phyloP scores from a whole-genome alignment of 1,140 invertebrate species.

The Pantala flavescens region DNA sequence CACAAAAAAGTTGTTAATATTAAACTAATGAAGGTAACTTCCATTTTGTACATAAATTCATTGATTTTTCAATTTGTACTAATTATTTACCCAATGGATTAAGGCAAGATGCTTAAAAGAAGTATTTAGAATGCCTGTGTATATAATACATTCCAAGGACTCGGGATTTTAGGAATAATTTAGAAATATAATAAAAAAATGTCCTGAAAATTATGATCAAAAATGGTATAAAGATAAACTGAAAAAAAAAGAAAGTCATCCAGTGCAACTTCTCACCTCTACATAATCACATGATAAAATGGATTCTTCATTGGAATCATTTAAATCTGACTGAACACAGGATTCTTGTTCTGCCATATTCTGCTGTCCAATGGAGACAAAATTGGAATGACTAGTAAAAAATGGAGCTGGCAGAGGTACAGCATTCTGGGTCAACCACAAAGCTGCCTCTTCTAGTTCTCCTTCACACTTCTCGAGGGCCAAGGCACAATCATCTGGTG shows the following conservation, averaged over 20 bases:
- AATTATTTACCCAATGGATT: too few relatives aligned
- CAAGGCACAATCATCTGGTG: conserved; percentile 51
- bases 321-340: not conserved
- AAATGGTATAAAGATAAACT: not conserved
- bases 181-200: too few relatives aligned
- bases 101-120: too few relatives aligned
- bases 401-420: conserved; percentile 28
- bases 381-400: not conserved
- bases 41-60: too few relatives aligned
- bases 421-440: conserved; percentile 68
- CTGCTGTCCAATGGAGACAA: not conserved
- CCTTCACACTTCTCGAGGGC: conserved; percentile 57
- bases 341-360: not conserved
- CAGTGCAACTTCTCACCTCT: not conserved
- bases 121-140: too few relatives aligned
- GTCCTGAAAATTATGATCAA: too few relatives aligned
- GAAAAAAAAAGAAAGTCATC: too few relatives aligned
- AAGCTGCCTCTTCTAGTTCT: conserved; percentile 66
- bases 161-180: too few relatives aligned
- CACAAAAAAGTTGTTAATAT: too few relatives aligned
- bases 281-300: not conserved
- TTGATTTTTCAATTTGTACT: too few relatives aligned
- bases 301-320: not conserved
- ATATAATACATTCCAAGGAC: too few relatives aligned
- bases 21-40: too few relatives aligned